A percentile compares a stretch with the other conserved stretches of the same genome.
These are phyloP conservation scores for Crocodylus rhombifer DNA, from an alignment of 2,797 vertebrate species.

Conservation along the genomic window DNA sequence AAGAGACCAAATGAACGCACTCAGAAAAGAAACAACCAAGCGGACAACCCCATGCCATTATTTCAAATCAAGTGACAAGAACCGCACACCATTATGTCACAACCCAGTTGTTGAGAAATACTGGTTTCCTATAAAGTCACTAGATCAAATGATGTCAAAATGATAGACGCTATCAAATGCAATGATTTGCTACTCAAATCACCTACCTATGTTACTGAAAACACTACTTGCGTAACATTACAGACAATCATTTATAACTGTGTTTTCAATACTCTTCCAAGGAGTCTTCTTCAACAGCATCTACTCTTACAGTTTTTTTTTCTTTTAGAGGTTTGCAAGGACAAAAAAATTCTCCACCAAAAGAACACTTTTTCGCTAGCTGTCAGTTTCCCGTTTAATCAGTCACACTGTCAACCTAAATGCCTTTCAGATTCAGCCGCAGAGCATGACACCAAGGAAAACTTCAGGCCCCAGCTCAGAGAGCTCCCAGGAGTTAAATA, in stretches of 20 bases:
- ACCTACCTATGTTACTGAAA: not conserved
- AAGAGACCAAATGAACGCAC: not conserved
- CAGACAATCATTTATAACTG: not conserved
- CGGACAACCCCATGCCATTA: rapidly evolving
- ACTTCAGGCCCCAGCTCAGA: not conserved
- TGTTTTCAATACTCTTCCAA: not conserved
- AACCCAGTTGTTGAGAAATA: not conserved
- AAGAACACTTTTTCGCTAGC: not conserved
- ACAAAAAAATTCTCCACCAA: not conserved
- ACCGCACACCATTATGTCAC: not conserved
- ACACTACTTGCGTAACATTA: not conserved
- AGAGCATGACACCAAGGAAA: not conserved
- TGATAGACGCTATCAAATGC: slow-evolving; percentile 24
- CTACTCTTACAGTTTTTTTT: not conserved
- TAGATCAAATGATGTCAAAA: not conserved
- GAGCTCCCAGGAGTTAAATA: not conserved
- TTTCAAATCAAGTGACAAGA: not conserved
- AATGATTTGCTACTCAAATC: rapidly evolving
- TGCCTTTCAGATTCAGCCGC: not conserved
- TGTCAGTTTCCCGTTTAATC: not conserved
- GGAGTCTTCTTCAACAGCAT: not conserved
- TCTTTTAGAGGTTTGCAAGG: not conserved
- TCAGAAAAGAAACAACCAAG: not conserved
- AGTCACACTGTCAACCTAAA: not conserved
- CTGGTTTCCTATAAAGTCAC: not conserved